Base-by-base conservation (phyloP, 2,113 vertebrate genomes). In the Eolophus roseicapilla region DNA sequence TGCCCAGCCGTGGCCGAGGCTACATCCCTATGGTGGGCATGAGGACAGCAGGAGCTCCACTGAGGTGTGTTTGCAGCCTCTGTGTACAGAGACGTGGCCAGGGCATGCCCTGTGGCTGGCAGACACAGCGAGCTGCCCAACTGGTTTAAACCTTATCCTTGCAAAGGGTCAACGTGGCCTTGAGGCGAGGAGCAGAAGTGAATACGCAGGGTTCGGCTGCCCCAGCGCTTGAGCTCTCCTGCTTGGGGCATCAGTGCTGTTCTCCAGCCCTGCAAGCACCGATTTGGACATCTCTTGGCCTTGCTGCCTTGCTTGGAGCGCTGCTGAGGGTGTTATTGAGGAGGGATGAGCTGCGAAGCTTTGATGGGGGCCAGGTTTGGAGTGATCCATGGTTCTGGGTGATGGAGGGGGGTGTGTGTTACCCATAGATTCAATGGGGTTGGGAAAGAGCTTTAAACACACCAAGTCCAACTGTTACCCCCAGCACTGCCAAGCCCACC, bases 331-430 rank as follows among this genome's bases (percentile, higher is more conserved):
- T 2, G 10, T 17, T 46, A 1, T 16, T 1, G 7, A 49, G 80
- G 39, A n/a, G 50, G 69, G 44, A 23, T 4, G 64, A 35, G 35
- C 7, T n/a, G 49, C n/a, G 17, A 25, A 71, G 44, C 59, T 28
- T 18, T 44, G 52, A 4, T 11, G 19, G 35, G 57, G 15, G 55
- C 47, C 29, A 6, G 20, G 29, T 37, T 47, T 21, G 47, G 49
- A 8, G 49, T 2, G 17, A 8, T 18, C 17, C 0, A 2, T 6
- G 28, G 43, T 13, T 25, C 23, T 13, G 83, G 77, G 49, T 10
- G 33, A 33, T 5, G 1, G 12, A 27, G 24, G 18, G 8, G 11
- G 0, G 6, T 0, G 13, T 5, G 20, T 33, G 20, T 33, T 11
- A 18, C 27, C 39, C n/a, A 14, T 47, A 8, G 67, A 3, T 5